Evolutionary conservation across 2,888 invertebrate genomes (phyloP), one percentile per base, ranked within the genome.

Genomic region (Calliphora vomitoria): DNA sequence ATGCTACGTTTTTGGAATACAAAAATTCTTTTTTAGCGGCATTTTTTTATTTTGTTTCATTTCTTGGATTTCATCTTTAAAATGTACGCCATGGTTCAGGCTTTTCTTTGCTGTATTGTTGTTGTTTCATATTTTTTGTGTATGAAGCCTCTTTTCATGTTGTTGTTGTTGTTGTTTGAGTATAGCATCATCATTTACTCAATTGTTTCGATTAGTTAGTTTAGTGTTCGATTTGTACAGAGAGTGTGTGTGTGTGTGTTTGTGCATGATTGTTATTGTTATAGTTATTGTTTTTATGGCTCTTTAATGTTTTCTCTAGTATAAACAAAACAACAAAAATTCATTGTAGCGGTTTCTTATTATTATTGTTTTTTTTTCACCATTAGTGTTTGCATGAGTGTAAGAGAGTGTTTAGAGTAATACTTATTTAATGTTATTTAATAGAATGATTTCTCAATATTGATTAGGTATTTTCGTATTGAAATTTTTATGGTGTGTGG

Each of bases 1-100:
- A 15, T 69, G 79, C 75, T 50, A 87, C 83, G 83, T 72, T 83
- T 72, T 38, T 60, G 47, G 87, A 87, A 87, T 84, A 81, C 25
- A n/a, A 68, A 86, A 69, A 35, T 58, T 25, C 11, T 44, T 25
- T 41, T 62, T 60, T 8, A 66, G 64, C 50, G 64, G 13, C 47
- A 25, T 47, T 31, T 53, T 31, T 31, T 55, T n/a, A n/a, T n/a
- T n/a, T n/a, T n/a, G n/a, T 25, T 64, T 38, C 18, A 60, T 44
- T 74, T 25, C 62, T 62, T 31, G 11, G n/a, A 44, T 20, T 66
- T 55, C 38, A 38, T 64, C 15, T 66, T 62, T 35, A 15, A 53
- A 55, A 38, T 38, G 8, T 64, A 25, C 10, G 10, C n/a, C n/a
- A 64, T 64, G n/a, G n/a, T 5, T 5, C 35, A 35, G 35, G 3